Percentiles rank a stretch among this genome's conserved stretches.
These are phyloP conservation scores for Turnix velox DNA, from an alignment of 2,113 vertebrate species.

Conservation along the genomic window DNA sequence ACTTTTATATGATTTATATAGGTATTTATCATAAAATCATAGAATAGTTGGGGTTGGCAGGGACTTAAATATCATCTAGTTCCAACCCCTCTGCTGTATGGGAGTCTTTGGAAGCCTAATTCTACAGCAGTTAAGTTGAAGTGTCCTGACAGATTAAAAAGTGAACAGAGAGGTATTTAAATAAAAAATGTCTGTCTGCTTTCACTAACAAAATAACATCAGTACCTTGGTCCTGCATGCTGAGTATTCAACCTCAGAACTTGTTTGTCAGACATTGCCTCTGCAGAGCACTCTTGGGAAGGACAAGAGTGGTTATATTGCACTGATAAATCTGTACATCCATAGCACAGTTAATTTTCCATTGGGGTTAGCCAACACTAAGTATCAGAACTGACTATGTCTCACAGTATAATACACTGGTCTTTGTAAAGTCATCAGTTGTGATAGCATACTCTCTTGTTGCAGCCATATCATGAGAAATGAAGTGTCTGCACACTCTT, in stretches of 20 bases:
- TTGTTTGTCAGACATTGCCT: background rate
- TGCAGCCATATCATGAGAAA: background rate
- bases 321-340: background rate
- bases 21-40: too few relatives aligned
- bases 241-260: background rate
- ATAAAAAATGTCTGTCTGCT: background rate
- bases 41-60: too few relatives aligned
- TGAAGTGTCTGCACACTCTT: background rate
- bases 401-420: background rate
- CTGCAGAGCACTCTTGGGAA: background rate
- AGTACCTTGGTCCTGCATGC: background rate
- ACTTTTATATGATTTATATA: background rate
- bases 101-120: background rate
- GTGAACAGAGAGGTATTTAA: background rate
- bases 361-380: background rate
- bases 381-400: background rate
- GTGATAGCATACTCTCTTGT: background rate
- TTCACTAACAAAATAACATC: background rate
- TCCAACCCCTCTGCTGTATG: too few relatives aligned
- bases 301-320: background rate
- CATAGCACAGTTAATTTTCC: background rate
- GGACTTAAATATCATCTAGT: too few relatives aligned
- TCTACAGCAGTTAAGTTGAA: background rate
- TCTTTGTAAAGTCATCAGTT: background rate
- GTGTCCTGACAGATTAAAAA: background rate